Base-by-base conservation (phyloP, 2,113 vertebrate species). In the Vimba vimba region DNA sequence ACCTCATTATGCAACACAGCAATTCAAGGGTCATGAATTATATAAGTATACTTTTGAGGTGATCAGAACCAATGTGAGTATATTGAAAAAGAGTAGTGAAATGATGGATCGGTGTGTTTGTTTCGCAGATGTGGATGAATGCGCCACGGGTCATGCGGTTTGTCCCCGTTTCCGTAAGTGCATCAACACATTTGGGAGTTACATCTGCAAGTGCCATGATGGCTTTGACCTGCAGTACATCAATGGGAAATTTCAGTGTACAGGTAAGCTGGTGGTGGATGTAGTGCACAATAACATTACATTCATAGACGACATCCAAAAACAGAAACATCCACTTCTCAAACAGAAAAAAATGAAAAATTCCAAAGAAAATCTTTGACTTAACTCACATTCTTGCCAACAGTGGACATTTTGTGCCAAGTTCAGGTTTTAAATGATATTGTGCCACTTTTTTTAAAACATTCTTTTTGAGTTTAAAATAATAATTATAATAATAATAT, bases 161-260 rank as follows among this genome's bases (percentile, higher is more conserved):
- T 99, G 98, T 83, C 97, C 98, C 1, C 91, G 95, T 19, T 97
- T 97, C 89, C 94, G 97, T 86, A 97, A 99, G 89, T 99, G 98
- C 0, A 92, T 97, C 92, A 99, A 99, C 93, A 99, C 98, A 2
- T 99, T 99, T 1, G 98, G 98, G 59, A 99, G 98, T 91, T 99
- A 99, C 93, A 94, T 98, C 92, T 99, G 98, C 96, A 98, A 96
- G 85, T 99, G 98, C 85, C 96, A 96, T 1, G 93, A 97, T 68
- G 98, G 98, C 75, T 99, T 98, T 21, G 96, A 99, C 91, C 94
- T 99, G 89, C 94, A 97, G 90, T 99, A 97, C 93, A 94, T 97
- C 4, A 96, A 96, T 39, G 98, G 98, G 77, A 99, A 97, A 96
- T 99, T 98, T 91, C 97, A 98, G 4, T 99, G 98, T 87, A 91